These are phyloP conservation scores for Operophtera brumata DNA, from an alignment of 2,888 invertebrate species.

Conservation along the genomic window DNA sequence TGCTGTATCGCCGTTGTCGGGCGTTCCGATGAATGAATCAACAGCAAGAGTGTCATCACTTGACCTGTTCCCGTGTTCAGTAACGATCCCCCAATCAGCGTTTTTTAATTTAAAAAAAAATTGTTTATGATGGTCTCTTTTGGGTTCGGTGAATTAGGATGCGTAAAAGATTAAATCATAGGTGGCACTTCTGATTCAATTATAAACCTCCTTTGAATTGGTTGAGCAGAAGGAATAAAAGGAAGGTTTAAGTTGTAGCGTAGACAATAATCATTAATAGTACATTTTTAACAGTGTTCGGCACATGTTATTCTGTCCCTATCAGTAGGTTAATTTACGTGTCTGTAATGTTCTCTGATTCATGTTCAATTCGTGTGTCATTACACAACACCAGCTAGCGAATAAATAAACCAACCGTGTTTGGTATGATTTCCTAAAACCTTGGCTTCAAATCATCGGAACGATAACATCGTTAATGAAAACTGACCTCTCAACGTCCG, in stretches of 20 bases:
- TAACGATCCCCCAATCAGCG: neutral
- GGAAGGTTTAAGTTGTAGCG: neutral
- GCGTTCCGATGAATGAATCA: constrained; percentile 63
- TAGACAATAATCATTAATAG: no score
- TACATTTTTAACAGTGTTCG: neutral
- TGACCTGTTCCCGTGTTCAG: constrained; percentile 51
- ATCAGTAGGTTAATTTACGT: neutral
- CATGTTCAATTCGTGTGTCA: constrained; percentile 20
- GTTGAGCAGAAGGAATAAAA: neutral
- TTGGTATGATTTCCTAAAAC: constrained; percentile 58
- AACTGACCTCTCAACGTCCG: constrained; percentile 73
- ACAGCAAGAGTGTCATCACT: constrained; percentile 60
- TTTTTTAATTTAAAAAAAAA: neutral
- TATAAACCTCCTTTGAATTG: neutral
- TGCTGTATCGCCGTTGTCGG: constrained; percentile 37
- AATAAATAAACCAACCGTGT: constrained; percentile 33
- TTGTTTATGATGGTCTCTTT: neutral
- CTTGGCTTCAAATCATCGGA: constrained; percentile 62
- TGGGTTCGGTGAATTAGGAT: no score
- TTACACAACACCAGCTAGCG: constrained; percentile 21
- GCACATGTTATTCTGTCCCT: no score
- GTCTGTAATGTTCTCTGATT: constrained; percentile 15
- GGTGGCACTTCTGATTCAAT: no score
- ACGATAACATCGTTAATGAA: constrained; percentile 69
- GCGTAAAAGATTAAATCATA: no score